Percentiles rank a stretch among this genome's conserved stretches.
These are phyloP conservation scores for Polydrusus cervinus DNA, from an alignment of 2,888 invertebrate species.

Conservation along the genomic window DNA sequence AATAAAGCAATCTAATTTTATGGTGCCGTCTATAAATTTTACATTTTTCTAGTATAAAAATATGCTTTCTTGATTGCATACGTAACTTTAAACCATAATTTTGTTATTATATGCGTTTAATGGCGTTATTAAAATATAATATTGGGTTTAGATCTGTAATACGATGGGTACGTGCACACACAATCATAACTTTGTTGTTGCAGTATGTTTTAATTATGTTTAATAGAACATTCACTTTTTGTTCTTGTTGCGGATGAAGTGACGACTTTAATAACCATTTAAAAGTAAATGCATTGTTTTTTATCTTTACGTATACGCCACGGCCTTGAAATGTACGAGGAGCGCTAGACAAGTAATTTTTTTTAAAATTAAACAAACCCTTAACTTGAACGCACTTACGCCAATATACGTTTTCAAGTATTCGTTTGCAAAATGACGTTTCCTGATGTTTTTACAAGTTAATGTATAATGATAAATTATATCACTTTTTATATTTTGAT, in stretches of 20 bases:
- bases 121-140: slow-evolving; percentile 5
- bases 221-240: neutral
- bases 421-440: too few relatives aligned
- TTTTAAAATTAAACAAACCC: too few relatives aligned
- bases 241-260: neutral
- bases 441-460: too few relatives aligned
- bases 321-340: too few relatives aligned
- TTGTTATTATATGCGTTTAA: slow-evolving; percentile 7
- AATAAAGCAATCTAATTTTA: neutral
- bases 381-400: too few relatives aligned
- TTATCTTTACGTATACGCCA: too few relatives aligned
- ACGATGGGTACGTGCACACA: neutral
- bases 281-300: too few relatives aligned
- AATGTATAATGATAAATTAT: too few relatives aligned
- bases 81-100: slow-evolving; percentile 12
- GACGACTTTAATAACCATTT: too few relatives aligned
- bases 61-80: slow-evolving; percentile 6
- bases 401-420: too few relatives aligned
- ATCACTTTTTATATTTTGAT: too few relatives aligned
- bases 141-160: neutral
- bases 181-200: neutral
- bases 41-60: neutral
- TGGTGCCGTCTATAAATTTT: slow-evolving; percentile 8
- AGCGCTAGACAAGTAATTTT: too few relatives aligned
- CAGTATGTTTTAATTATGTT: neutral